Base-by-base conservation (phyloP, 1,140 invertebrate species). In the Drusus annulatus region DNA sequence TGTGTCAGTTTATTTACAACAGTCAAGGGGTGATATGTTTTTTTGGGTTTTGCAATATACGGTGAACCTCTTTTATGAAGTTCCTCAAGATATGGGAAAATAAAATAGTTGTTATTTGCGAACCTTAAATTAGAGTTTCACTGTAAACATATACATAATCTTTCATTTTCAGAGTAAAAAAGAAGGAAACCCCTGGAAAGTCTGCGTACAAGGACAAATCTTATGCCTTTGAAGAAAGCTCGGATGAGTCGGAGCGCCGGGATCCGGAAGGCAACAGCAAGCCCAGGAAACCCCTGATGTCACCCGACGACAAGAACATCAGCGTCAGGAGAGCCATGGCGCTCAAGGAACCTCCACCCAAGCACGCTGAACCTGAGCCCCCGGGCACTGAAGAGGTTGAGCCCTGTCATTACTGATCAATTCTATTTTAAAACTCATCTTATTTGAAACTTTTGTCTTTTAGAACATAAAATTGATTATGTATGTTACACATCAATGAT, bases 261-360 rank as follows among this genome's bases (percentile, higher is more conserved):
- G 71, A 74, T 2, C 51, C 8, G 19, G 71, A 74, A 36, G 45
- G 25, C 16, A 68, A 71, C 36, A 21, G 19, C 50, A 83, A 83
- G 65, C 45, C 60, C 71, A 79, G 77, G 36, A 83, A 83, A 58
- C 79, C 81, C 15, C 52, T 77, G 8, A 63, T 78, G 76, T 83
- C 82, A n/a, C 82, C 82, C 8, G 82, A 83, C 54, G 91, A 92
- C 71, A 91, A 91, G 83, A 89, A 89, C 83, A 88, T 91, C 63
- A 91, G 90, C 25, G 90, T 92, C 21, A 87, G 91, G 1, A 90
- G 91, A 78, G 90, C 90, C 4, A 91, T 91, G 91, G 90, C 91
- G 0, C 87, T 91, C 86, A 92, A 91, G 85, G 90, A 91, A 85
- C 87, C 89, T n/a, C 86, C 86, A 51, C 87, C 88, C 58, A 81